These are phyloP conservation scores for Egretta garzetta DNA, from an alignment of 2,113 vertebrate species.

Conservation along the genomic window DNA sequence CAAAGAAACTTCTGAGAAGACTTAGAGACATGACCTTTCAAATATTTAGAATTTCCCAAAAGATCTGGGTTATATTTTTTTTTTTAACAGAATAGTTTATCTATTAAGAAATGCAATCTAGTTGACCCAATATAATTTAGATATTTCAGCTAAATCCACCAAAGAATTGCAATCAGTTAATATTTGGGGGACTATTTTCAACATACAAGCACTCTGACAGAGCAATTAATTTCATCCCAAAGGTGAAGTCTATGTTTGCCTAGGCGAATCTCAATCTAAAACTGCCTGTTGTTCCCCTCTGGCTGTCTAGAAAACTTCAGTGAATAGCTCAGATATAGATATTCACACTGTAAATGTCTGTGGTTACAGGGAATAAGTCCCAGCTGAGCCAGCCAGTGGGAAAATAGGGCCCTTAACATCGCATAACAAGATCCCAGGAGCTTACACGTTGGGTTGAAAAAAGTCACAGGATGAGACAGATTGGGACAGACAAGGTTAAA, in stretches of 20 bases:
- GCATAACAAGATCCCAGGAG: neutral
- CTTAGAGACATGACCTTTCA: neutral
- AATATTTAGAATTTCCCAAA: neutral
- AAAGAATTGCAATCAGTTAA: neutral
- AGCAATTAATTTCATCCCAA: neutral
- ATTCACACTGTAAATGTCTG: neutral
- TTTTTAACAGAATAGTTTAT: neutral
- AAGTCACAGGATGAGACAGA: conserved; percentile 9
- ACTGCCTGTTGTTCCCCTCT: neutral
- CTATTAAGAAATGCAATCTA: neutral
- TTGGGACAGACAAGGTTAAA: neutral
- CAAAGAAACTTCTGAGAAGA: neutral
- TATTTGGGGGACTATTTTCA: neutral
- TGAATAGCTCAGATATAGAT: neutral
- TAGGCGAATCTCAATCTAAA: neutral
- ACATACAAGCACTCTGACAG: fast-evolving
- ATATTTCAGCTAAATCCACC: neutral
- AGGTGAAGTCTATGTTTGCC: neutral
- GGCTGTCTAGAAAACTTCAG: neutral
- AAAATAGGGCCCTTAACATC: neutral
- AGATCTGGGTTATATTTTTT: neutral
- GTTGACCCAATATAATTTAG: neutral
- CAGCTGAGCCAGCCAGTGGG: neutral
- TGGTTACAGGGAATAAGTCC: neutral
- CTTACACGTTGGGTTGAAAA: neutral